Percentiles rank a stretch among this genome's conserved stretches.
Evolutionary conservation across 1,140 invertebrate species (phyloP).

Genomic region (Scaptomyza montana): DNA sequence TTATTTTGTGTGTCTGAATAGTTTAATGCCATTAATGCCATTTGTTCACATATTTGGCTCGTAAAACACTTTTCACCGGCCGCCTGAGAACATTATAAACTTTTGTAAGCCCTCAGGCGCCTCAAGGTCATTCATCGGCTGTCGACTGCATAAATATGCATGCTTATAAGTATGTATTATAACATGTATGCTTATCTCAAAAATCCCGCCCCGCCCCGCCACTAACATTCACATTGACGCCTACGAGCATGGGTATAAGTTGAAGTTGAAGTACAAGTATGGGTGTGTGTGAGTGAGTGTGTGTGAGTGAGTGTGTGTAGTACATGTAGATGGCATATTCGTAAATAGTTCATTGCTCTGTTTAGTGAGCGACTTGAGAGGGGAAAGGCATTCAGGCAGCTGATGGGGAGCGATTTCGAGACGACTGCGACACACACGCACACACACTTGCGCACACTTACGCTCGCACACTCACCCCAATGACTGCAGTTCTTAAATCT

Average conservation of each 20-base stretch:
- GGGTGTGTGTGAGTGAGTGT: constrained; percentile 28
- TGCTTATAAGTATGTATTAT: constrained; percentile 37
- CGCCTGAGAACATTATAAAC: constrained; percentile 22
- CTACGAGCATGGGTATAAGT: constrained; percentile 22
- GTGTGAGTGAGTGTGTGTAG: constrained; percentile 39
- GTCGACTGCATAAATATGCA: constrained; percentile 45
- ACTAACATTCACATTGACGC: constrained; percentile 25
- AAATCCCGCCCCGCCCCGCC: background rate
- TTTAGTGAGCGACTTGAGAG: constrained; percentile 53
- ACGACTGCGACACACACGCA: constrained; percentile 40
- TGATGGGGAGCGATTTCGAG: constrained; percentile 44
- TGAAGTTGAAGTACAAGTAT: constrained; percentile 7
- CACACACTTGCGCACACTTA: constrained; percentile 6
- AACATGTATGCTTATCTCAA: constrained; percentile 46
- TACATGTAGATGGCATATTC: constrained; percentile 56
- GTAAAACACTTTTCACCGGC: background rate
- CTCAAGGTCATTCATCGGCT: constrained; percentile 46
- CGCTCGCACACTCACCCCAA: constrained; percentile 26
- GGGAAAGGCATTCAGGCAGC: constrained; percentile 6
- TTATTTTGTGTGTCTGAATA: background rate
- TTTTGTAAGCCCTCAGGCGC: constrained; percentile 16
- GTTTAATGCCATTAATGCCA: background rate
- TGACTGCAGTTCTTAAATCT: constrained; percentile 76
- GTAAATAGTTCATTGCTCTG: constrained; percentile 79
- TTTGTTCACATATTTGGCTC: constrained; percentile 12